phyloP scores from a whole-genome alignment of 2,113 vertebrate genomes.

The Lethenteron reissneri region DNA sequence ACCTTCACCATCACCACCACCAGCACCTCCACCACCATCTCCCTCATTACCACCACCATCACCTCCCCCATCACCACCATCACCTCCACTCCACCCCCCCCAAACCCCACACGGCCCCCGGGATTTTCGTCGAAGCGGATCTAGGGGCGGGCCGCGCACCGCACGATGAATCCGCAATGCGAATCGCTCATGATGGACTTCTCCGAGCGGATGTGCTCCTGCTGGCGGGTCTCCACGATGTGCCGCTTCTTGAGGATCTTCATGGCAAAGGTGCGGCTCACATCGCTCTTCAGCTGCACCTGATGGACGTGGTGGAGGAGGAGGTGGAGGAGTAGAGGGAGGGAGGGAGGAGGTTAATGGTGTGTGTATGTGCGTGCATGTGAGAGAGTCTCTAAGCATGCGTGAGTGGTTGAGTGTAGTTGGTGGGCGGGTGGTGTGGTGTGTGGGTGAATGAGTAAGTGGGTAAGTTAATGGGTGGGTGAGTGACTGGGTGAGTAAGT shows the following conservation, averaged over 20 bases:
- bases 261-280: constrained; percentile 79
- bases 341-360: not conserved
- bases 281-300: constrained; percentile 82
- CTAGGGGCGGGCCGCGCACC: constrained; percentile 25
- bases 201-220: constrained; percentile 87
- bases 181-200: constrained; percentile 89
- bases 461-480: too few species aligned
- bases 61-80: too few species aligned
- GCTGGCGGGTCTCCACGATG: constrained; percentile 74
- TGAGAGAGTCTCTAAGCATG: not conserved
- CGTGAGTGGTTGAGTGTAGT: not conserved
- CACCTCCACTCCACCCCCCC: too few species aligned
- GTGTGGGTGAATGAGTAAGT: too few species aligned
- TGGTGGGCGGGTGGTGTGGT: not conserved
- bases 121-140: not conserved
- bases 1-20: too few species aligned
- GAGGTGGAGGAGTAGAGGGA: too few species aligned
- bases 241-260: constrained; percentile 92
- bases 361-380: not conserved
- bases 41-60: too few species aligned
- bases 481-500: too few species aligned
- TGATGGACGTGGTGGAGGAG: constrained; percentile 16
- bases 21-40: too few species aligned
- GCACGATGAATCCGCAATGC: constrained; percentile 78
- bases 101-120: too few species aligned